Percentiles rank a stretch among this genome's conserved stretches.
These are phyloP conservation scores for Stichodactyla mertensii DNA, from an alignment of 64 coral and sea anemone genomes.

Conservation along the genomic window DNA sequence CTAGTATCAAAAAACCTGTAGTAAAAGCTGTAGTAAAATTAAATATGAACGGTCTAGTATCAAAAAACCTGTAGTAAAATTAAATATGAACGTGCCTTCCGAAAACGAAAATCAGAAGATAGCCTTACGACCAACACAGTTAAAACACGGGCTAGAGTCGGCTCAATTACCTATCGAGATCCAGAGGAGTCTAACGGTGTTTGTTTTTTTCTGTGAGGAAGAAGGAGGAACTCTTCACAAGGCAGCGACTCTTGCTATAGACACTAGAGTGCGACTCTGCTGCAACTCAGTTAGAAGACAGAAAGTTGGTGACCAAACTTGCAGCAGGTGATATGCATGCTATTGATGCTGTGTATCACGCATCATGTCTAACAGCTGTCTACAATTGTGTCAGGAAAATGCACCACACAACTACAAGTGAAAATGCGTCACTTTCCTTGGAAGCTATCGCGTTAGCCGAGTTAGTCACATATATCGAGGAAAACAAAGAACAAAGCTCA, in stretches of 20 bases:
- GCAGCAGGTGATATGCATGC: conserved; percentile 34
- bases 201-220: conserved; percentile 41
- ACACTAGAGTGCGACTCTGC: conserved; percentile 5
- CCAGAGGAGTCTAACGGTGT: neutral
- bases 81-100: conserved; percentile 28
- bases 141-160: neutral
- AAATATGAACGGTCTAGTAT: conserved; percentile 40
- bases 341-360: conserved; percentile 34
- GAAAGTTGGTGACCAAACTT: conserved; percentile 28
- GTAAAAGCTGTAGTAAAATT: conserved; percentile 27
- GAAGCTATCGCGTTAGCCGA: conserved; percentile 46
- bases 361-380: conserved; percentile 21
- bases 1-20: too few species aligned
- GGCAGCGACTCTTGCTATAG: conserved; percentile 3
- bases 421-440: conserved; percentile 15
- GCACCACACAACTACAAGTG: neutral
- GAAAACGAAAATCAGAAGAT: conserved; percentile 28
- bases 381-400: conserved; percentile 24
- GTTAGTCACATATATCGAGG: conserved; percentile 28
- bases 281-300: conserved; percentile 21
- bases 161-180: conserved; percentile 11
- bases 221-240: conserved; percentile 26
- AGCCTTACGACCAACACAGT: neutral
- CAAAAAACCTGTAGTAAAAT: conserved; percentile 22
- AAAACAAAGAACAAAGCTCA: conserved; percentile 10